Base-by-base conservation (phyloP, 2,888 invertebrate species). In the Drosophila anceps region DNA sequence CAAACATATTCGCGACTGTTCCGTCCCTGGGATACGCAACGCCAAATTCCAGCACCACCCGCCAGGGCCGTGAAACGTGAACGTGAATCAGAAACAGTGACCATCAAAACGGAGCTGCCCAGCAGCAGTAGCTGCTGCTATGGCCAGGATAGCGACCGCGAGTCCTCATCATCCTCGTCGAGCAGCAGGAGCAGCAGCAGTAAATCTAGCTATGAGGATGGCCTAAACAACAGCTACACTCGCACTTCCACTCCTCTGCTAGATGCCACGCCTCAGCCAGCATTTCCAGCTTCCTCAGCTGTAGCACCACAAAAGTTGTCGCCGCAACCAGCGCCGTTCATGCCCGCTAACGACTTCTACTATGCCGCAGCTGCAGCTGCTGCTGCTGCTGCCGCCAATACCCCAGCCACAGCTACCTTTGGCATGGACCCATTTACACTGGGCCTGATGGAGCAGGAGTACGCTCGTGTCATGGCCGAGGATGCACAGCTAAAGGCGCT, bases 401-500 rank as follows among this genome's bases (percentile, higher is more conserved):
- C 80, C 8, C 64, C 75, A 29, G 31, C 84, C 57, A 51, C 82
- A 37, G 73, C 88, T 18, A 78, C 84, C 51, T 91, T 92, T 60
- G 91, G 90, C 66, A 85, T 92, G 86, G 92, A 93, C 78, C 89
- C 92, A 1, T 91, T 92, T 33, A 82, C 92, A 1, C 69, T 91
- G 18, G 90, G 95, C 84, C 94, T 95, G 0, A 94, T 96, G 94
- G 96, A 96, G 80, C 91, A 95, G 44, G 96, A 96, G 90, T 96
- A 96, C 89, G 95, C 95, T 0, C 94, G 96, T 73, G 95, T 96
- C 55, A 91, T 96, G 54, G 95, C 95, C 41, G 96, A 96, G 92
- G 96, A 96, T 85, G 96, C 95, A 72, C 96, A 96, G 86, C 94
- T 95, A 0, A 96, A 96, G 88, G 92, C 95, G 0, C 81, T 95